Evolutionary conservation across 2,888 invertebrate species (phyloP).

Genomic region (Anoplius nigerrimus): DNA sequence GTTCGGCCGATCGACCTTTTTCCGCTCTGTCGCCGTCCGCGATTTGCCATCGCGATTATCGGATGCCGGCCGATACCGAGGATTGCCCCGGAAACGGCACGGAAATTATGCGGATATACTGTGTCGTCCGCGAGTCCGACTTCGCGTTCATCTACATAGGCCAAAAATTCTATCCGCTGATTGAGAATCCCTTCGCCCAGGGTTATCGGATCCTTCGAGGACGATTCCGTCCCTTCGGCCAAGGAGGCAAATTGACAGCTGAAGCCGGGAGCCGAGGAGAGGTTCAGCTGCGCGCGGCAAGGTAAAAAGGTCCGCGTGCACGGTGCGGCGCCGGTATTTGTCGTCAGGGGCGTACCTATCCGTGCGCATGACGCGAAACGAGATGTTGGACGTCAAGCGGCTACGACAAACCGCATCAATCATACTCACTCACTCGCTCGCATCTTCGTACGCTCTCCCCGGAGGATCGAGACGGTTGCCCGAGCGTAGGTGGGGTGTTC

Average conservation of each 20-base stretch:
- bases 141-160: no score
- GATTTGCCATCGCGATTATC: background rate
- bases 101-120: no score
- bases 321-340: constrained; percentile 20
- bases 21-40: background rate
- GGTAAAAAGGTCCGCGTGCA: constrained; percentile 2
- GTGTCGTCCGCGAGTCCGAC: no score
- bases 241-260: constrained; percentile 24
- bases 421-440: constrained; percentile 71
- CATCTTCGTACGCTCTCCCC: constrained; percentile 55
- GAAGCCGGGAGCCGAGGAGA: constrained; percentile 14
- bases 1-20: background rate
- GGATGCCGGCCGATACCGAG: background rate
- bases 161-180: no score
- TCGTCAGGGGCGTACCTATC: constrained; percentile 42
- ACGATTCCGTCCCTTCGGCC: constrained; percentile 13
- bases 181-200: no score
- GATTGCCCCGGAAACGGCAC: no score
- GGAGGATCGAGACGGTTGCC: constrained; percentile 45
- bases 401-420: constrained; percentile 68
- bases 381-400: constrained; percentile 55
- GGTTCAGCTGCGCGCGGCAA: constrained; percentile 20
- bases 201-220: background rate
- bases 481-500: constrained; percentile 45
- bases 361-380: constrained; percentile 34